Conservation (phyloP, 2,113 vertebrate genomes). For the Scartelaos histophorus region DNA sequence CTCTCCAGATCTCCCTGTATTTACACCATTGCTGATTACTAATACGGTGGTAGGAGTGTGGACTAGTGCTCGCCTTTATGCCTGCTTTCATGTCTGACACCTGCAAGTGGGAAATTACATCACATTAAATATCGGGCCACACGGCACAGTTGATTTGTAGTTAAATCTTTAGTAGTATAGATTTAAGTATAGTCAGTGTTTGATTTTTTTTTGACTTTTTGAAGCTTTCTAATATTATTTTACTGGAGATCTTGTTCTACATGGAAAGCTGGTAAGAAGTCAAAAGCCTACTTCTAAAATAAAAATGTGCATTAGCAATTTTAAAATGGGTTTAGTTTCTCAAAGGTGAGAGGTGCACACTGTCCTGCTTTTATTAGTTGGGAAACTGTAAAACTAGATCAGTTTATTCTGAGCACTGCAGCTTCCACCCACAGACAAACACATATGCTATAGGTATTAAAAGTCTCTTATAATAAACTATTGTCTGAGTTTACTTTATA, state of each 20-base stretch:
- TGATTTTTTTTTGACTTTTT: not conserved
- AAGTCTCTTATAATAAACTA: not conserved
- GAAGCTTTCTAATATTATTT: not conserved
- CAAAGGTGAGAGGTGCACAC: not conserved
- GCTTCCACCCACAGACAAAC: not conserved
- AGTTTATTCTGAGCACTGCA: not conserved
- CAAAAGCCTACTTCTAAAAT: not conserved
- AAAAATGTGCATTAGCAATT: not conserved
- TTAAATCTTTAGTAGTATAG: not conserved
- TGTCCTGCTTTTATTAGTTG: not conserved
- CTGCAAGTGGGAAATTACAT: conserved; percentile 37
- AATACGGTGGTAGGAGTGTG: conserved; percentile 46
- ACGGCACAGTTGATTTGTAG: not conserved
- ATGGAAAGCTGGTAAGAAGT: not conserved
- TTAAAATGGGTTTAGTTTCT: not conserved
- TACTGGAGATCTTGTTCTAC: not conserved
- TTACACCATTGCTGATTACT: conserved; percentile 64
- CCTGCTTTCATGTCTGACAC: conserved; percentile 59
- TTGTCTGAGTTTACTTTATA: not conserved
- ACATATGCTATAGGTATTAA: not conserved
- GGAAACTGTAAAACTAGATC: not conserved
- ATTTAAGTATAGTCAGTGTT: not conserved
- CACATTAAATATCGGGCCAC: conserved; percentile 3
- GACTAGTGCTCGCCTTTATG: conserved; percentile 42
- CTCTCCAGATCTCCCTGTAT: conserved; percentile 61